A percentile compares a stretch with the other conserved stretches of the same genome.
Conservation (phyloP, 2,888 invertebrate species). For the Eupithecia exiguata region DNA sequence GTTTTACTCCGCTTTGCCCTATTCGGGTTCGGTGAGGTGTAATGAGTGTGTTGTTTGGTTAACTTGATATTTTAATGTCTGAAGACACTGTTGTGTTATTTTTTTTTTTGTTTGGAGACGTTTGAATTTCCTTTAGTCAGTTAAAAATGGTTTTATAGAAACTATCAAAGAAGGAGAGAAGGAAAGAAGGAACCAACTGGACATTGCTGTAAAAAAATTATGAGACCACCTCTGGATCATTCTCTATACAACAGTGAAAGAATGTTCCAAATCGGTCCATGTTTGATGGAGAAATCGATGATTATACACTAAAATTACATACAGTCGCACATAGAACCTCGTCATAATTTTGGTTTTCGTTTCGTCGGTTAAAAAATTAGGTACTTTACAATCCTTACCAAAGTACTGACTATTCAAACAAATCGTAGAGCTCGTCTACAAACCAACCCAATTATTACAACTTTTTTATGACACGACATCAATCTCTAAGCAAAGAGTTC, state of each 20-base stretch:
- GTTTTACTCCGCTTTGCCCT: slow-evolving; percentile 4
- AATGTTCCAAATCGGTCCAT: too few relatives aligned
- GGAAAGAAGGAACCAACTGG: too few relatives aligned
- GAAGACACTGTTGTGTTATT: background rate
- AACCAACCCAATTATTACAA: slow-evolving; percentile 1
- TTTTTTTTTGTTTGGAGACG: background rate
- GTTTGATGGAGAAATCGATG: too few relatives aligned
- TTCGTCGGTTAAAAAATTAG: too few relatives aligned
- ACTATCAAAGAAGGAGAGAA: too few relatives aligned
- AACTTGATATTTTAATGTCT: slow-evolving; percentile 28
- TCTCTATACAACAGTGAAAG: too few relatives aligned
- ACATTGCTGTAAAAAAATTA: too few relatives aligned
- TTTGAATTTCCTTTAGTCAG: background rate
- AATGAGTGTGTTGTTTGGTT: slow-evolving; percentile 24
- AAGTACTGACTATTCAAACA: background rate
- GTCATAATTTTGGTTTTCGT: too few relatives aligned
- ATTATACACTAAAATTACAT: too few relatives aligned
- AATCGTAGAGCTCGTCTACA: background rate
- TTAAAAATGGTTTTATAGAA: background rate
- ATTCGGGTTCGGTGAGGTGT: slow-evolving; percentile 18
- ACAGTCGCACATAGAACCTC: too few relatives aligned
- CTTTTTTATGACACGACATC: slow-evolving; percentile 14
- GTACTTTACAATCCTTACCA: background rate
- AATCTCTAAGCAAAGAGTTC: slow-evolving; percentile 11
- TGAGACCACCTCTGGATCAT: too few relatives aligned